Evolutionary conservation across 2,113 vertebrate species (phyloP), one percentile per base, ranked within the genome.

Genomic region (Atrichornis clamosus): DNA sequence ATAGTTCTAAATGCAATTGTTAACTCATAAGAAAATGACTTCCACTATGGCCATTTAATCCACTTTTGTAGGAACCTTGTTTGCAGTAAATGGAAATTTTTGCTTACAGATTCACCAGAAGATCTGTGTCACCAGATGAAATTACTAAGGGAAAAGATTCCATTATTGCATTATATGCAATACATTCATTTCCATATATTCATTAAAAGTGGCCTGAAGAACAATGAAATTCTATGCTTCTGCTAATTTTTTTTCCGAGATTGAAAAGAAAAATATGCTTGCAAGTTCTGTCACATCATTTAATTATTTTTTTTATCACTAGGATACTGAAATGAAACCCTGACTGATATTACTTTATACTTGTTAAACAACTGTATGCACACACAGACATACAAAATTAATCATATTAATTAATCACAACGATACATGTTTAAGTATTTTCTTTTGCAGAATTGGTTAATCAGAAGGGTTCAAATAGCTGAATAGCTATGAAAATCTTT

Each of bases 61-160:
- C 9, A 87, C 49, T 91, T 44, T 28, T n/a, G 17, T 24, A 97
- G 67, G 91, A 94, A 82, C 6, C 41, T 56, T 81, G 30, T 91
- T 94, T 84, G 44, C 50, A 84, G 53, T 84, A 69, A 93, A 30
- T 76, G 41, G 70, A 52, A 96, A 79, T 69, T 78, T 97, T 91
- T 95, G 35, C 95, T 93, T 65, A 82, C 15, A 41, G 49, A 82
- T 93, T 94, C 49, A 90, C 39, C 53, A 70, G 63, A 84, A 88
- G 37, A 69, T 33, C 42, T 89, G 82, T 50, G 41, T 82, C 64
- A 91, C 37, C 47, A 92, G 46, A 33, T 89, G 84, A 55, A 44
- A 75, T 39, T 63, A 83, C 77, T 85, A 93, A 60, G 24, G 83
- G 62, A 90, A 44, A 93, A 60, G 30, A 15, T 92, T 97, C 70